Percentiles rank a stretch among this genome's conserved stretches.
Conservation (phyloP, 1,140 invertebrate genomes). For the Periplaneta americana region DNA sequence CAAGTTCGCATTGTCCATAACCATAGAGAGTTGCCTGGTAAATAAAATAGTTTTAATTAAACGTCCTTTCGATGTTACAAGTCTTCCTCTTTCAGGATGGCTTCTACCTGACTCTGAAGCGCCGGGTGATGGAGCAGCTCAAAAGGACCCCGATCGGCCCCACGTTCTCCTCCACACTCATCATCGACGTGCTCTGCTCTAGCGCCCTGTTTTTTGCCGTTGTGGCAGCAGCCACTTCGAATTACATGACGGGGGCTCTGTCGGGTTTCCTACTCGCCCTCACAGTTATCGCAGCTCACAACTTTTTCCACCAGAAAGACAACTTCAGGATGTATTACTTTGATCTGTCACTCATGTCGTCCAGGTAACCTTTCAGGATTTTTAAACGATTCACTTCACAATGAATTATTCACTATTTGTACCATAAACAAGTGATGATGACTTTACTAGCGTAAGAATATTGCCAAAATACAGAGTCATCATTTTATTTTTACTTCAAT, state of each 20-base stretch:
- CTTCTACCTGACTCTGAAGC: not conserved
- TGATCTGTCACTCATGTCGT: constrained; percentile 59
- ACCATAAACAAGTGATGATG: too few relatives aligned
- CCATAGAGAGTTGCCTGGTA: too few relatives aligned
- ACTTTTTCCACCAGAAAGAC: constrained; percentile 75
- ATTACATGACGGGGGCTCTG: constrained; percentile 36
- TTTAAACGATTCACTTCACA: too few relatives aligned
- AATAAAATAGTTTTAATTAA: too few relatives aligned
- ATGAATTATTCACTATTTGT: too few relatives aligned
- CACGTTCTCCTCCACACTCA: constrained; percentile 7
- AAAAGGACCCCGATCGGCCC: not conserved
- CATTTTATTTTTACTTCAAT: too few relatives aligned
- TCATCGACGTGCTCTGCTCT: constrained; percentile 47
- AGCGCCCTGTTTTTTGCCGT: constrained; percentile 44
- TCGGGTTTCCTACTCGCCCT: constrained; percentile 49
- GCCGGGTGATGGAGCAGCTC: not conserved
- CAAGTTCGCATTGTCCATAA: too few relatives aligned
- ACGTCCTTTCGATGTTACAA: too few relatives aligned
- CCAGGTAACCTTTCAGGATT: too few relatives aligned
- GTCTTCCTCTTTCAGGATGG: too few relatives aligned
- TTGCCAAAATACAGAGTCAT: too few relatives aligned
- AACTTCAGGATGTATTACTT: constrained; percentile 80
- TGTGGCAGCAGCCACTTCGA: constrained; percentile 41
- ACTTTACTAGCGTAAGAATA: too few relatives aligned
- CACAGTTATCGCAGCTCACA: constrained; percentile 60